Base-by-base conservation (phyloP, 2,888 invertebrate species). In the Andrena trimmerana region DNA sequence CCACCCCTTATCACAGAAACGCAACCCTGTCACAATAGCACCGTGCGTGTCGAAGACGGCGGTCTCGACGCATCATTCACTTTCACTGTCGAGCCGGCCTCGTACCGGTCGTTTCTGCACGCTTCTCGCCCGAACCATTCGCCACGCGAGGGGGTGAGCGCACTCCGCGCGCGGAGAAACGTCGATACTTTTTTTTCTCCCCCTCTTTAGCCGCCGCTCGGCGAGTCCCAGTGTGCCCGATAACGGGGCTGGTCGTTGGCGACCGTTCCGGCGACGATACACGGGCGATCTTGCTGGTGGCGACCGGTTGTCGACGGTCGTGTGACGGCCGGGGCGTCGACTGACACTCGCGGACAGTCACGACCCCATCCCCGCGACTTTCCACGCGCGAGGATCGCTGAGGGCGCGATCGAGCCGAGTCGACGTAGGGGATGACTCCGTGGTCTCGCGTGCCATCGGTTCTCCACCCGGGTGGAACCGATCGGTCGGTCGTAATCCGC, bases 81-180 rank as follows among this genome's bases (percentile, higher is more conserved):
- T 90, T 90, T 90, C 90, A 90, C 90, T 90, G 74, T 85, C 68
- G 80, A 78, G 69, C 74, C 81, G 71, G 73, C 78, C 81, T 75
- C 71, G 71, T 63, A 77, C 73, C 81, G 57, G 71, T 50, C 63
- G 71, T 57, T 13, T 67, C 20, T 63, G 72, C 67, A 80, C 75
- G 75, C 69, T 81, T 66, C 66, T 70, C 83, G 72, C 83, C 59
- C 66, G 66, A 16, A 57, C 54, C 69, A 67, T 82, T 84, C 83
- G 86, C 70, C 88, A 78, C 87, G 72, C 86, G 71, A 80, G 48
- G 78, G 87, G 85, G 79, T 74, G 83, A 76, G 79, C 71, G 69
- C 85, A 70, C 68, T 75, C 75, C 69, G 70, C 77, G 81, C 78
- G 70, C 66, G 70, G 85, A 79, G 85, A 88, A 88, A 88, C 88